Base-by-base conservation (phyloP, 2,888 invertebrate genomes). In the Trachelus iudaicus region DNA sequence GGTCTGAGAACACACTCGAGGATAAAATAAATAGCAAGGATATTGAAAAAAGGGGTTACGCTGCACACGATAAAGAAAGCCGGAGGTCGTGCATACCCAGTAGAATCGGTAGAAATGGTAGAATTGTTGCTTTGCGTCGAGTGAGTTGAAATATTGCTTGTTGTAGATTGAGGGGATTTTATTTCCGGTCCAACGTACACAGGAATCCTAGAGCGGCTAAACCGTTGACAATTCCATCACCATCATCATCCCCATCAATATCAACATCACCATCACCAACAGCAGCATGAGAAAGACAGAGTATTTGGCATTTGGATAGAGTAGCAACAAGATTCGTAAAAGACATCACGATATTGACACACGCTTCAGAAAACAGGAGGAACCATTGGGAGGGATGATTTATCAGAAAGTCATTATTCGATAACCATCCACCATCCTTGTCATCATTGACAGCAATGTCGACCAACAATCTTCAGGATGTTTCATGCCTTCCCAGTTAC, bases 141-240 rank as follows among this genome's bases (percentile, higher is more conserved):
- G 85, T 90, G 90, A 87, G 90, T 90, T 80, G 91, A 91, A 87
- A 90, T 87, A 89, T 91, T 91, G 89, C 91, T 91, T 87, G 90
- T 91, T 81, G 91, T 91, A 76, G 94, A 94, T 79, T 93, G 93
- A 82, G 93, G 92, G 88, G 94, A 92, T 88, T 93, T 94, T 83
- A 93, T 93, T 84, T 93, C 93, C 86, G 92, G 89, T 86, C 95
- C 95, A 87, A 95, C 93, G 92, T 94, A 95, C 81, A 95, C 94
- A 83, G 95, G 96, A 90, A 95, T 96, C 93, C 95, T 95, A 90
- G 95, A 95, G 83, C 94, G 94, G 91, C 94, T 94, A 86, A 93
- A 93, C 91, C 93, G 56, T 56, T 56, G 56, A 56, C 56, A 56
- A 56, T 56, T 56, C 56, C 93, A 92, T 92, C 92, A 91, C 92